phyloP scores from a whole-genome alignment of 2,113 vertebrate genomes.

The Oreochromis spilurus region DNA sequence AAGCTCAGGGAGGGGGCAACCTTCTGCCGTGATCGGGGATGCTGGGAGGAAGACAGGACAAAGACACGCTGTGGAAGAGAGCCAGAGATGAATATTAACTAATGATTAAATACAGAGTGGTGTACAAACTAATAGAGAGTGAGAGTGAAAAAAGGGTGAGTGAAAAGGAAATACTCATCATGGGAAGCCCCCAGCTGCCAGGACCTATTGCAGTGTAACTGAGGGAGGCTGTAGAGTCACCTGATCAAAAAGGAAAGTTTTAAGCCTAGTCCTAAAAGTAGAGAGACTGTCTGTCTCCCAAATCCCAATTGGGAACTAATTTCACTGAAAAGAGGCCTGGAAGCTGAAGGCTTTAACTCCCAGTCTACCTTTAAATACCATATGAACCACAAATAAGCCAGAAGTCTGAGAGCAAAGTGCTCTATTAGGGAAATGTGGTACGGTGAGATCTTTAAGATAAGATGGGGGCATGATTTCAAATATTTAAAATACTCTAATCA shows the following conservation, averaged over 20 bases:
- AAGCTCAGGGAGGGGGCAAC: rapidly evolving
- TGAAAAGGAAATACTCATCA: neutral
- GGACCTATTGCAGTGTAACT: rapidly evolving
- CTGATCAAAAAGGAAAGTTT: neutral
- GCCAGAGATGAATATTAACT: neutral
- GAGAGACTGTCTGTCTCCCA: neutral
- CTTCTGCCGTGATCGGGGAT: neutral
- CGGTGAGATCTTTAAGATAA: neutral
- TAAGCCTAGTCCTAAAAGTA: neutral
- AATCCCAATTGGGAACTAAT: neutral
- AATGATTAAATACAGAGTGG: neutral
- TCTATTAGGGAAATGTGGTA: neutral
- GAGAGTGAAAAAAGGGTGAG: neutral
- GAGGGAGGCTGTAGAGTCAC: neutral
- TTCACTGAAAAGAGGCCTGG: neutral
- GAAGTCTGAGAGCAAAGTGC: neutral
- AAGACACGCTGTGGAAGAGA: neutral
- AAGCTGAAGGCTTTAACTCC: neutral
- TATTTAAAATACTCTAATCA: neutral
- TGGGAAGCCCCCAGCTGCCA: neutral
- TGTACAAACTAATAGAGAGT: neutral
- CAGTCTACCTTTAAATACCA: neutral
- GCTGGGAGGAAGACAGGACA: neutral
- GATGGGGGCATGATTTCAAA: neutral
- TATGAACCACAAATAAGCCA: neutral